Evolutionary conservation across 2,113 vertebrate species (phyloP).

Genomic region (Uria lomvia): DNA sequence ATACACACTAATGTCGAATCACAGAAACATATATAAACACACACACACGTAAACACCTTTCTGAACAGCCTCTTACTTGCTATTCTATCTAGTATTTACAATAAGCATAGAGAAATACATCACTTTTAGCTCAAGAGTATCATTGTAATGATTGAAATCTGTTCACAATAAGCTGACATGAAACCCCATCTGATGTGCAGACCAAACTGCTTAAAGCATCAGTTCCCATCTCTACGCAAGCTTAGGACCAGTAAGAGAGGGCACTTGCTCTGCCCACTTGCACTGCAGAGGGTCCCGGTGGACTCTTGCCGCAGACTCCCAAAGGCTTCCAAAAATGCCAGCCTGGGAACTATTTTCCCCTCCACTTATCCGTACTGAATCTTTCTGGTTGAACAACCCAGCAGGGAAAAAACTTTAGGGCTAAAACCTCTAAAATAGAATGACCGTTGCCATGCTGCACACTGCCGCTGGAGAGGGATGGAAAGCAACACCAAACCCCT

Average conservation of each 20-base stretch:
- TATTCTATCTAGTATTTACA: background rate
- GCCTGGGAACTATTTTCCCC: background rate
- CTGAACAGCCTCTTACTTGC: background rate
- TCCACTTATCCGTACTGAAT: background rate
- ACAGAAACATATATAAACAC: background rate
- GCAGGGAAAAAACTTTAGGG: rapidly evolving
- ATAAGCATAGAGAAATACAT: background rate
- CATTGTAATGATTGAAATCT: background rate
- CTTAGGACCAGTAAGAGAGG: background rate
- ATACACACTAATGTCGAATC: background rate
- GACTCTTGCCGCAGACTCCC: rapidly evolving
- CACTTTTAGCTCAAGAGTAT: background rate
- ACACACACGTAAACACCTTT: background rate
- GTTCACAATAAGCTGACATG: background rate
- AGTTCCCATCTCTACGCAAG: background rate
- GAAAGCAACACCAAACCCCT: background rate
- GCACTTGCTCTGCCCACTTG: background rate
- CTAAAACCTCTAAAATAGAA: background rate
- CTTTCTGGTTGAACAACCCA: background rate
- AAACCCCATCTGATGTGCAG: background rate
- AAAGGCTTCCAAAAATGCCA: background rate
- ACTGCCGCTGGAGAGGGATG: background rate
- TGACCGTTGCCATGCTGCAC: rapidly evolving
- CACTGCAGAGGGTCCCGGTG: rapidly evolving
- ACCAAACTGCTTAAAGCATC: background rate